Base-by-base conservation (phyloP, 2,888 invertebrate genomes). In the Thera obeliscata region DNA sequence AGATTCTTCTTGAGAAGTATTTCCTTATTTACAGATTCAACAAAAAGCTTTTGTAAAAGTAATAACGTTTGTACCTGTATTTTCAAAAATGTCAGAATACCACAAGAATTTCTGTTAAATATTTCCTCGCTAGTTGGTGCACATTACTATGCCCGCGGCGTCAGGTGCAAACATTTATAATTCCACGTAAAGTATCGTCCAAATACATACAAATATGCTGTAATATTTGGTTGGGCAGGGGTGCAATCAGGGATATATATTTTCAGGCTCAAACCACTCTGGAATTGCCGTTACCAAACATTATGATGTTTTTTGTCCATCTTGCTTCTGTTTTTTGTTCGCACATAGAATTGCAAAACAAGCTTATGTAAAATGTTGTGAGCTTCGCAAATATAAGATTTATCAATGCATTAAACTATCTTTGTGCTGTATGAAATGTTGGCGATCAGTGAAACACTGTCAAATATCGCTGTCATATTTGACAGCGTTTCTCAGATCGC, bases 111-210 rank as follows among this genome's bases (percentile, higher is more conserved):
- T 65, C 58, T 48, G 58, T 58, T 68, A 67, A 72, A 71, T 71
- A 71, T 69, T 70, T 61, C 64, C 41, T 63, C 55, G 41, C 61
- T 64, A 59, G 67, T 62, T 64, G 67, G 64, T 71, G 69, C 67
- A 69, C 70, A 69, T 74, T 74, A 70, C 67, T 64, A 67, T 70
- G 67, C 73, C 60, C 64, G 59, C 54, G 66, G 69, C 72, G 70
- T 74, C 74, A 71, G 71, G 66, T 75, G 73, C 63, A 72, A 75
- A 76, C 74, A 75, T 76, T 74, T 72, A 73, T 77, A 76, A 78
- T 78, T 74, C 76, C 72, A 76, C 74, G 72, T 79, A 78, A 74
- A 73, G 75, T 78, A 75, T 73, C 68, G 72, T 69, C 71, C 70
- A 71, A 71, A 75, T 74, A 75, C 63, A 73, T 71, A 78, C 73